A percentile compares a stretch with the other conserved stretches of the same genome.
These are phyloP conservation scores for Abrostola tripartita DNA, from an alignment of 2,888 invertebrate genomes.

Conservation along the genomic window DNA sequence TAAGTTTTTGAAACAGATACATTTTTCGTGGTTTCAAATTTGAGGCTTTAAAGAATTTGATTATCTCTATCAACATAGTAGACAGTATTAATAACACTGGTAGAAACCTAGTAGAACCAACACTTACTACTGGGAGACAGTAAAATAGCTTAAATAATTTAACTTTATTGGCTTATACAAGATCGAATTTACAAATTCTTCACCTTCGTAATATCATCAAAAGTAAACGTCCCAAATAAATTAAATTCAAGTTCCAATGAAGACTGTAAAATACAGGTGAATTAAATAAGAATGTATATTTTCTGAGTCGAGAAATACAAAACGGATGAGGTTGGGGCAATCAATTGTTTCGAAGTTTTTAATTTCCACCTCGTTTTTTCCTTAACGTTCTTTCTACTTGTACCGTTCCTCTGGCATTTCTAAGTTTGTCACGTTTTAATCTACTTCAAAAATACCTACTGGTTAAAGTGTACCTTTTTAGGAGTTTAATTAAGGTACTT, in stretches of 20 bases:
- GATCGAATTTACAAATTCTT: background rate
- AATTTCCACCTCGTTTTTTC: slow-evolving; percentile 44
- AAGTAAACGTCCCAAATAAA: slow-evolving; percentile 15
- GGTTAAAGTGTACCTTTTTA: slow-evolving; percentile 37
- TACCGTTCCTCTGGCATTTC: slow-evolving; percentile 35
- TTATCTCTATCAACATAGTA: no score
- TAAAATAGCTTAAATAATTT: no score
- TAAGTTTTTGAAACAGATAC: no score
- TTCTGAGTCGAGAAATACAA: slow-evolving; percentile 40
- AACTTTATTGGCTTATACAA: background rate
- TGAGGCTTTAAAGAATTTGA: no score
- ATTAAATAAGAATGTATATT: slow-evolving; percentile 38
- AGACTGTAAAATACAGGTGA: slow-evolving; percentile 33
- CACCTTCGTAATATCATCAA: background rate
- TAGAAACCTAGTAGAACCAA: no score
- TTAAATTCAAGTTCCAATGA: slow-evolving; percentile 5
- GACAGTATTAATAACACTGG: no score
- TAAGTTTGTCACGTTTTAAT: slow-evolving; percentile 60
- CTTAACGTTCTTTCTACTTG: slow-evolving; percentile 21
- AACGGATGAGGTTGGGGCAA: slow-evolving; percentile 45
- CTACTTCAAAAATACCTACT: slow-evolving; percentile 38
- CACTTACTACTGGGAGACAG: no score
- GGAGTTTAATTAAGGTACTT: slow-evolving; percentile 52
- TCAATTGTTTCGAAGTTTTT: slow-evolving; percentile 59
- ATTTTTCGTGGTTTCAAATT: no score